phyloP scores from a whole-genome alignment of 2,888 invertebrate species.

The Diplolepis rosae region DNA sequence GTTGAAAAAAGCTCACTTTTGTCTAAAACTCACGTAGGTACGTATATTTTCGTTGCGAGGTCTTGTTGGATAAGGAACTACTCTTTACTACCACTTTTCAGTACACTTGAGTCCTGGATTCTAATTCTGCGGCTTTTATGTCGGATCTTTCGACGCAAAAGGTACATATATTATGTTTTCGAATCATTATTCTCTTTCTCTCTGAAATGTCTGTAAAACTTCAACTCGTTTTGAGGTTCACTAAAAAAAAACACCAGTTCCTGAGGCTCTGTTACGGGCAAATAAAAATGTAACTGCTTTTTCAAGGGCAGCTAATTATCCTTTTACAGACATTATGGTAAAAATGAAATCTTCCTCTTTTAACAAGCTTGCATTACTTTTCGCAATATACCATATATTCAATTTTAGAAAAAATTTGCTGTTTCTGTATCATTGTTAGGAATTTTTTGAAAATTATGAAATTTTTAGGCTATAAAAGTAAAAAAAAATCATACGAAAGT shows the following conservation, averaged over 20 bases:
- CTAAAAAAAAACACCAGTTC: not conserved
- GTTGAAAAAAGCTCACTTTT: not conserved
- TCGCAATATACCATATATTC: too few species aligned
- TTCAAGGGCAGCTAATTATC: not conserved
- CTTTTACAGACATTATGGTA: not conserved
- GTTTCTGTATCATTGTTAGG: too few species aligned
- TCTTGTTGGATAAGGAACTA: not conserved
- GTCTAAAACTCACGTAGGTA: not conserved
- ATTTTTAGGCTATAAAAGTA: too few species aligned
- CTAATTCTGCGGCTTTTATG: not conserved
- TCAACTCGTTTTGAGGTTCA: not conserved
- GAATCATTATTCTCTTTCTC: slow-evolving; percentile 34
- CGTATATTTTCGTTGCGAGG: not conserved
- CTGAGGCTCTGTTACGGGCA: not conserved
- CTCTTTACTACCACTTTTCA: slow-evolving; percentile 22
- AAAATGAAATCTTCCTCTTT: slow-evolving; percentile 2
- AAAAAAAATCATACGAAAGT: not conserved
- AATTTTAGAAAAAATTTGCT: too few species aligned
- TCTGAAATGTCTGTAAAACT: slow-evolving; percentile 1
- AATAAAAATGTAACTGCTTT: slow-evolving; percentile 39
- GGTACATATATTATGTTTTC: slow-evolving; percentile 33
- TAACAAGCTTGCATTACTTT: not conserved
- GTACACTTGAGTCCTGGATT: not conserved
- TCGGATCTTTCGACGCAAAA: not conserved
- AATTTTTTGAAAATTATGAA: too few species aligned